phyloP scores from a whole-genome alignment of 2,888 invertebrate species.

The Caenorhabditis sp. region DNA sequence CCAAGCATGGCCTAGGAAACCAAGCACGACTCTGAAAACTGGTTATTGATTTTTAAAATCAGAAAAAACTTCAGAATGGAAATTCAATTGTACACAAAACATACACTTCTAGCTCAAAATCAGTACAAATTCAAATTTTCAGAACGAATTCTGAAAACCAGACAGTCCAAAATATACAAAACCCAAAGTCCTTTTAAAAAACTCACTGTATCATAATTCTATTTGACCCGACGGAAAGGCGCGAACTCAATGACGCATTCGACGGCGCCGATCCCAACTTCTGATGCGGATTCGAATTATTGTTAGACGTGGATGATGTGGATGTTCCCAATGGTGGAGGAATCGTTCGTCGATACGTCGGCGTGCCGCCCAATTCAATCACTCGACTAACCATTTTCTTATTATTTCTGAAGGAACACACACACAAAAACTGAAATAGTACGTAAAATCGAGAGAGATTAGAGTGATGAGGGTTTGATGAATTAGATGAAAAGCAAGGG shows the following conservation, averaged over 20 bases:
- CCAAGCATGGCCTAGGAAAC: too few relatives aligned
- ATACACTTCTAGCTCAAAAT: too few relatives aligned
- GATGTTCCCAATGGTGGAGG: slow-evolving; percentile 16
- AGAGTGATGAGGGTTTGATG: background rate
- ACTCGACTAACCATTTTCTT: slow-evolving; percentile 45
- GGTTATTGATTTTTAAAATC: too few relatives aligned
- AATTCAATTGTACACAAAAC: too few relatives aligned
- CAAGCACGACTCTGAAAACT: too few relatives aligned
- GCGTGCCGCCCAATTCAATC: slow-evolving; percentile 40
- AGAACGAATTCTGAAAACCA: too few relatives aligned
- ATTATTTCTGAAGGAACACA: background rate
- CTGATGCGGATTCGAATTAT: slow-evolving; percentile 11
- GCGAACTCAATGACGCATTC: slow-evolving; percentile 23
- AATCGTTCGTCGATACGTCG: slow-evolving; percentile 33
- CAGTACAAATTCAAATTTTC: too few relatives aligned
- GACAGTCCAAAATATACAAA: too few relatives aligned
- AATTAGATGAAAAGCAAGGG: background rate
- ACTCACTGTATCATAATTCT: slow-evolving; percentile 41
- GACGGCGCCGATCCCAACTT: slow-evolving; percentile 27
- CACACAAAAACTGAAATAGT: background rate
- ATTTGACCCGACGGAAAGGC: slow-evolving; percentile 15
- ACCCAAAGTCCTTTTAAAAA: too few relatives aligned
- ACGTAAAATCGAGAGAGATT: background rate
- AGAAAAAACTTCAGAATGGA: too few relatives aligned
- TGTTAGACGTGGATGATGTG: slow-evolving; percentile 4